Percentiles rank a stretch among this genome's conserved stretches.
Conservation (phyloP, 2,888 invertebrate genomes). For the Stramonita haemastoma region DNA sequence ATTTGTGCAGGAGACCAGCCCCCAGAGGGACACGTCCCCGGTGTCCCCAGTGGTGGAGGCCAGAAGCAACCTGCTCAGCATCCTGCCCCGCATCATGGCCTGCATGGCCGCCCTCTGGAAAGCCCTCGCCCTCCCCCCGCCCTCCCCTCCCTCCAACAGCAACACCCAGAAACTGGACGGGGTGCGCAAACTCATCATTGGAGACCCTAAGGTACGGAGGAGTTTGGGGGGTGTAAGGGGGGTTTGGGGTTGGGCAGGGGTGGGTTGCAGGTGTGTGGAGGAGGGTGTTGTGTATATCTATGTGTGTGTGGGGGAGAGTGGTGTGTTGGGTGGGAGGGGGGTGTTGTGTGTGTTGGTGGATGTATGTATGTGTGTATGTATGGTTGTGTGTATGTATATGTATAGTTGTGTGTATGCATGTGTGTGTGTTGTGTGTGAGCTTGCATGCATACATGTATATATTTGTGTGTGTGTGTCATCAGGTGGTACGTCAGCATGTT, state of each 20-base stretch:
- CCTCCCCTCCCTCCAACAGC: slow-evolving; percentile 84
- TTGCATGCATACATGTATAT: background rate
- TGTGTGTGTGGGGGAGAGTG: background rate
- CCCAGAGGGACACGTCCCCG: slow-evolving; percentile 65
- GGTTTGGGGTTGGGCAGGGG: background rate
- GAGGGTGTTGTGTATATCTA: background rate
- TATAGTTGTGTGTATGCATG: no score
- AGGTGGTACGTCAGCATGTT: slow-evolving; percentile 87
- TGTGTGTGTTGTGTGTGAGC: background rate
- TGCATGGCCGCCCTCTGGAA: slow-evolving; percentile 89
- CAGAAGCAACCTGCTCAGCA: slow-evolving; percentile 86
- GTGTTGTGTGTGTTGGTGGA: background rate
- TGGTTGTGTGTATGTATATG: background rate
- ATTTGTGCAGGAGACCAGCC: slow-evolving; percentile 69
- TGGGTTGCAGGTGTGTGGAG: background rate
- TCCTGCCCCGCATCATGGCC: slow-evolving; percentile 88
- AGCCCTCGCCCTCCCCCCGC: slow-evolving; percentile 79
- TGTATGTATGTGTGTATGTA: no score
- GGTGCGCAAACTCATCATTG: slow-evolving; percentile 74
- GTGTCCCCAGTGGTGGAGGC: slow-evolving; percentile 80
- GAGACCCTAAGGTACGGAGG: slow-evolving; percentile 79
- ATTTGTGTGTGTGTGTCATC: no score
- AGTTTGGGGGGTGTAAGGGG: background rate
- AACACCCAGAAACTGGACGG: slow-evolving; percentile 77
- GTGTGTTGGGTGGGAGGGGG: background rate